These are phyloP conservation scores for Cryptoblepharus egeriae DNA, from an alignment of 2,797 vertebrate species.

Conservation along the genomic window DNA sequence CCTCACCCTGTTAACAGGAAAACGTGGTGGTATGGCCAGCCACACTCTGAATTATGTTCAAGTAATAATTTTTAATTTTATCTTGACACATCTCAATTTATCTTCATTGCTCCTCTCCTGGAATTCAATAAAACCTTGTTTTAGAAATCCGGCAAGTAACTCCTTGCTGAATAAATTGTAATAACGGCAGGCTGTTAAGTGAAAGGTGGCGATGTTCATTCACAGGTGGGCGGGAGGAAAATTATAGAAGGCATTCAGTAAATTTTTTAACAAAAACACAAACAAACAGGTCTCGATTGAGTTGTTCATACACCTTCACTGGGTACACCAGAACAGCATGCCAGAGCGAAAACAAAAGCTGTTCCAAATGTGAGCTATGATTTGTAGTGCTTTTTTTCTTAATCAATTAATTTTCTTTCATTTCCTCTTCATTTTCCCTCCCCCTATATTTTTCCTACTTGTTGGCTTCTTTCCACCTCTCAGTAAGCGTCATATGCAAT, in stretches of 20 bases:
- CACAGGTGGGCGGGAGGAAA: background rate
- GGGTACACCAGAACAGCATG: background rate
- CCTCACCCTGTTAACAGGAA: slow-evolving; percentile 53
- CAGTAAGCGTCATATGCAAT: slow-evolving; percentile 49
- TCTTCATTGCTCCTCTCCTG: slow-evolving; percentile 58
- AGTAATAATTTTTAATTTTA: slow-evolving; percentile 75
- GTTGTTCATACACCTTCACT: background rate
- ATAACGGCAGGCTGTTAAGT: slow-evolving; percentile 55
- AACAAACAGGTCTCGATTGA: background rate
- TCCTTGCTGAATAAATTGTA: slow-evolving; percentile 53
- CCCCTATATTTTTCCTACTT: slow-evolving; percentile 3
- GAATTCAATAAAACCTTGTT: slow-evolving; percentile 59
- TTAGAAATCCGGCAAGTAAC: slow-evolving; percentile 59
- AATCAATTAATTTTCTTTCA: slow-evolving; percentile 49
- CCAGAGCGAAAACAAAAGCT: slow-evolving; percentile 22
- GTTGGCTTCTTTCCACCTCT: slow-evolving; percentile 6
- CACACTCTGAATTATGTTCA: slow-evolving; percentile 55
- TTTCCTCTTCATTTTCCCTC: background rate
- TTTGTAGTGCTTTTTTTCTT: slow-evolving; percentile 26
- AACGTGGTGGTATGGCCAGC: slow-evolving; percentile 56
- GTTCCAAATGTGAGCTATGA: slow-evolving; percentile 25
- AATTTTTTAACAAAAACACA: background rate
- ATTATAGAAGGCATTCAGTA: background rate
- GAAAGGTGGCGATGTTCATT: slow-evolving; percentile 15
- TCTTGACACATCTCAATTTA: slow-evolving; percentile 70